Evolutionary conservation across 2,888 invertebrate species (phyloP).

Genomic region (Hyposoter didymator): DNA sequence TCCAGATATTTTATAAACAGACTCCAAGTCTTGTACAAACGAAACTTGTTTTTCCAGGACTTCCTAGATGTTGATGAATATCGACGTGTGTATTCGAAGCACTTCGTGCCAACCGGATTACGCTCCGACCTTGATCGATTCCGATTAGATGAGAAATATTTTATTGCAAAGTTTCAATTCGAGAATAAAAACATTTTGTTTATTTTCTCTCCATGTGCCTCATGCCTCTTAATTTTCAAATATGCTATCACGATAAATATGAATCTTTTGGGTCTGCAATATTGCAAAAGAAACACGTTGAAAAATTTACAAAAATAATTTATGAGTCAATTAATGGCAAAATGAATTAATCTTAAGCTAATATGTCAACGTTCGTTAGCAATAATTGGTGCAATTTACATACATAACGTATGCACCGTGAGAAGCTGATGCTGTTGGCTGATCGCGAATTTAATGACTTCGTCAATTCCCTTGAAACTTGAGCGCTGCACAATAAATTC

Average conservation of each 20-base stretch:
- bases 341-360: neutral
- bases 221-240: neutral
- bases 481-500: conserved; percentile 6
- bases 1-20: neutral
- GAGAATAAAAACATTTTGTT: neutral
- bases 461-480: conserved; percentile 30
- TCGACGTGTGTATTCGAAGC: neutral
- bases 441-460: conserved; percentile 43
- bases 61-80: conserved; percentile 17
- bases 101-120: neutral
- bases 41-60: conserved; percentile 44
- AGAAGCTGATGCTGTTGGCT: neutral
- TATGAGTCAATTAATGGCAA: neutral
- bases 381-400: no score
- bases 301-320: neutral
- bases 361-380: neutral
- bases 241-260: neutral
- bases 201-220: neutral
- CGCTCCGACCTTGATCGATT: neutral
- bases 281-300: neutral
- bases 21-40: neutral
- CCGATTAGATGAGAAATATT: conserved; percentile 7
- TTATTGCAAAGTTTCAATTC: neutral
- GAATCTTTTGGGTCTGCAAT: neutral
- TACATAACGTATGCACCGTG: no score